Evolutionary conservation across 2,797 vertebrate species (phyloP), one percentile per base, ranked within the genome.

Genomic region (Jordanella pulchra): DNA sequence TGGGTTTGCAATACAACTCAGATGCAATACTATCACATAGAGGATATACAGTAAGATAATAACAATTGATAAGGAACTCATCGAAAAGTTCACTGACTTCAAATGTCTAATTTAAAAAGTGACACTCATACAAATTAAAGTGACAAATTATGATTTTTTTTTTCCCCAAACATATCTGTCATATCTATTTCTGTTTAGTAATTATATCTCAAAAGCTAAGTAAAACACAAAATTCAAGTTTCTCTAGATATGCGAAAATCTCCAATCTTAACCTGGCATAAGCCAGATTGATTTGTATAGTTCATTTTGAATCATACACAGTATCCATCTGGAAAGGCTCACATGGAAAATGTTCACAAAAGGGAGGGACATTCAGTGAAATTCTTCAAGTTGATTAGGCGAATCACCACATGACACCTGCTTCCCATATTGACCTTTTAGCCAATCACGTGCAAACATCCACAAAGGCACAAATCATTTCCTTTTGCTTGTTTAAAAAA

Each of bases 1-100:
- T 53, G 65, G 45, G 66, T 81, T 54, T 75, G 68, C 53, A 79
- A 81, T 54, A 56, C 50, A 75, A 79, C 77, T 69, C 78, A 89
- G 85, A 73, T 84, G 81, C 81, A 82, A 61, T 7, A 2, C n/a
- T 51, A 56, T 76, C 65, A 47, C 56, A 48, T 23, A 15, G 55
- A 76, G 53, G 78, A 71, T 76, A 54, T 2, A 73, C 69, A 58
- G 55, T 45, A 15, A 0, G 14, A 42, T 5, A 2, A 64, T 25
- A 23, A 42, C 60, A 44, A 25, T n/a, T 42, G n/a, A 42, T 25
- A 5, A 53, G n/a, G 25, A 25, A 25, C 25, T 25, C 51, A 63
- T 13, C 27, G 15, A 54, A 25, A 1, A 39, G 12, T 61, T 23
- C 1, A n/a, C 23, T 35, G n/a, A 7, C 23, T 39, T 35, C 7